Conservation (phyloP, 2,888 invertebrate species). For the Lasioglossum marginatum region DNA sequence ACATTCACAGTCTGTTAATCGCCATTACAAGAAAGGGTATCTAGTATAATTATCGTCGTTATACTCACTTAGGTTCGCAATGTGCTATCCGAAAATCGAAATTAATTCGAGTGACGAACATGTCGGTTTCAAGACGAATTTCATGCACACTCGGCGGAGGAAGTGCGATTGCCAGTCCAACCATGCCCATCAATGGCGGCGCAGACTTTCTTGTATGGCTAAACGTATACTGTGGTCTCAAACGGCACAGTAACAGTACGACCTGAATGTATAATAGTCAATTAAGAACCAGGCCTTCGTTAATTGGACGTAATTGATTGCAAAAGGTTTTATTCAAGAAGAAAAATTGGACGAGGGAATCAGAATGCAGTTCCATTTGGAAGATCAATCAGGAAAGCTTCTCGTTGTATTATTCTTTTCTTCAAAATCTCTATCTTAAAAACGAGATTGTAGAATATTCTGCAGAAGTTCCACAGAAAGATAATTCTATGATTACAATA, state of each 20-base stretch:
- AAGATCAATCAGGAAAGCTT: neutral
- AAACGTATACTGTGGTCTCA: conserved; percentile 97
- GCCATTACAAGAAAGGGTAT: neutral
- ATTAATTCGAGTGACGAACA: conserved; percentile 98
- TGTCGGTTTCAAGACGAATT: conserved; percentile 96
- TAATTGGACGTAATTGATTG: conserved; percentile 36
- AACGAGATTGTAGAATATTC: neutral
- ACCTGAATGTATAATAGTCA: conserved; percentile 88
- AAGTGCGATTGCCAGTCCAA: conserved; percentile 97
- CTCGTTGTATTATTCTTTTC: neutral
- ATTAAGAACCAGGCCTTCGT: conserved; percentile 31
- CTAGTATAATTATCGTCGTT: neutral
- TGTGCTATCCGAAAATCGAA: conserved; percentile 98
- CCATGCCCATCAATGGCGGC: conserved; percentile 96
- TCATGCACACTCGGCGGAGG: conserved; percentile 99
- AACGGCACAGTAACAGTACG: conserved; percentile 95
- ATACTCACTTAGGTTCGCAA: conserved; percentile 95
- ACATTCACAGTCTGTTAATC: neutral
- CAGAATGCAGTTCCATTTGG: neutral
- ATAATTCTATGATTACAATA: neutral
- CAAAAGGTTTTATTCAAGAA: neutral
- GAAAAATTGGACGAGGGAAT: neutral
- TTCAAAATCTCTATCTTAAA: neutral
- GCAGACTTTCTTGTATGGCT: conserved; percentile 95
- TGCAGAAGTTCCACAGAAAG: neutral